Base-by-base conservation (phyloP, 1,140 invertebrate genomes). In the Chelonus insularis region DNA sequence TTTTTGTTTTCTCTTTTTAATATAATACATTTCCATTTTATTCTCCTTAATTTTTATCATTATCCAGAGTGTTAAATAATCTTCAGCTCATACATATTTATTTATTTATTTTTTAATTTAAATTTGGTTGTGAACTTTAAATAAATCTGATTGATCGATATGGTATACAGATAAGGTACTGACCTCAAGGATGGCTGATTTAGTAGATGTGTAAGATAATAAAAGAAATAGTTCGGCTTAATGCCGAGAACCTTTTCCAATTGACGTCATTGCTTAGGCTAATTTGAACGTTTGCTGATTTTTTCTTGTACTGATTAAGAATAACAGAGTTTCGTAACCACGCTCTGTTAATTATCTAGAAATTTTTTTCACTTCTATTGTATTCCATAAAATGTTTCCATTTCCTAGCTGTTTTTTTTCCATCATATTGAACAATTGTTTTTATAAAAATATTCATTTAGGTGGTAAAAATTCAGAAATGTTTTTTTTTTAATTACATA, bases 221-320 rank as follows among this genome's bases (percentile, higher is more conserved):
- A 20, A 29, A 20, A 43, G 37, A 54, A 39, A 52, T 11, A 23
- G 51, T 52, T 55, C 59, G 59, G 59, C 59, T 45, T 45, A 61
- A 39, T 61, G 59, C 63, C 68, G 59, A 62, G 62, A 66, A 68
- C 66, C 68, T 68, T 68, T 70, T 67, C 65, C 68, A 62, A 70
- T 70, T 70, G 68, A 70, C 68, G 68, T 70, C 68, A 70, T 66
- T 63, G 55, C 62, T 58, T 63, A 34, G 59, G 58, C 60, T 60
- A 56, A 62, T 67, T 32, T 18, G 37, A 56, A 43, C 29, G n/a
- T 20, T 56, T 21, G 47, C 21, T 54, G 25, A 51, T 55, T 59
- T 58, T 58, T 64, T 54, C 29, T 47, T 16, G 50, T 47, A 55
- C 25, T 39, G 25, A 50, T 43, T 43, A 55, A 36, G 32, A 65